Percentiles rank a stretch among this genome's conserved stretches.
These are phyloP conservation scores for Caerostris extrusa DNA, from an alignment of 1,140 invertebrate species.

Conservation along the genomic window DNA sequence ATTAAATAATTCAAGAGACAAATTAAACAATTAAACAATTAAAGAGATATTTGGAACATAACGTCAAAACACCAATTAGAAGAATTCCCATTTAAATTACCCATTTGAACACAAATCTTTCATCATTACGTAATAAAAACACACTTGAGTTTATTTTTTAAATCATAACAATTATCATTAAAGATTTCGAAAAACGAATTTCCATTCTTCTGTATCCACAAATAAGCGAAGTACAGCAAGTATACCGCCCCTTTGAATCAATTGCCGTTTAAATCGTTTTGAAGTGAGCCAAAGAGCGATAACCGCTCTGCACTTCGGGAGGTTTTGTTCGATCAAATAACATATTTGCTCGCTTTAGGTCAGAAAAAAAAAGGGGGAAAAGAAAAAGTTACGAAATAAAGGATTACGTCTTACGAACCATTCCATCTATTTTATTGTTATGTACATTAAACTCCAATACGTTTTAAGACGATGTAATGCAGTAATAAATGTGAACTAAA, in stretches of 20 bases:
- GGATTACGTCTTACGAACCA: not conserved
- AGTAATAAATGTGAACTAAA: no score
- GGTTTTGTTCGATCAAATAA: constrained; percentile 68
- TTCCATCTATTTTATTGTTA: constrained; percentile 23
- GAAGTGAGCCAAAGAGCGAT: constrained; percentile 65
- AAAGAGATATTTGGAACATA: no score
- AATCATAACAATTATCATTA: no score
- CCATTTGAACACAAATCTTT: no score
- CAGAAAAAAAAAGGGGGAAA: constrained; percentile 10
- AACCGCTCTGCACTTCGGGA: constrained; percentile 49
- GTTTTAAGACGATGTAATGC: not conserved
- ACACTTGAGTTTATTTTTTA: no score
- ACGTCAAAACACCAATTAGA: no score
- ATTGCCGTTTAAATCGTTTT: constrained; percentile 37
- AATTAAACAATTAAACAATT: no score
- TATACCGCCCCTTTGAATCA: constrained; percentile 27
- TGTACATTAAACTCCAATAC: not conserved
- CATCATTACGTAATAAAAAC: no score
- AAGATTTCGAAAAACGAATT: not conserved
- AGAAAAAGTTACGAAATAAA: constrained; percentile 10
- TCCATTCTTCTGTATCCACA: not conserved
- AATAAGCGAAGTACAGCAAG: not conserved
- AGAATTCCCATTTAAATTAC: no score
- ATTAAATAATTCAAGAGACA: no score
- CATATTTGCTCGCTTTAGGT: constrained; percentile 62